Base-by-base conservation (phyloP, 2,888 invertebrate species). In the Dryococelus australis region DNA sequence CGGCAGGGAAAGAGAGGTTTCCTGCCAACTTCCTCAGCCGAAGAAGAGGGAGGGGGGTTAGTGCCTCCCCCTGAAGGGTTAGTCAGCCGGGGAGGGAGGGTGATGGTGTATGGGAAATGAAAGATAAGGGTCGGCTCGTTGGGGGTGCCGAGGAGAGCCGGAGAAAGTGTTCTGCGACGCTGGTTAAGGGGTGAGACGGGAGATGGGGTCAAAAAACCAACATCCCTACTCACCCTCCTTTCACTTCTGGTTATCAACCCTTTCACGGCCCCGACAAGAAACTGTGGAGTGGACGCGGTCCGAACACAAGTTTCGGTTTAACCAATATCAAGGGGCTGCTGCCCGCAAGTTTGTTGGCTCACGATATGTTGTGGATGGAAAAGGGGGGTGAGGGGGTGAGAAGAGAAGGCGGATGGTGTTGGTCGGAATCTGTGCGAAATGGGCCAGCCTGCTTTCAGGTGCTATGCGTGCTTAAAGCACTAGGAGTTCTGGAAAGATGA, bases 81-180 rank as follows among this genome's bases (percentile, higher is more conserved):
- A 35, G 2, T 4, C 35, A 35, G 35, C 1, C 1, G 35, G 28
- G 80, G 80, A 24, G 12, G 12, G 80, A 80, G 13, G 80, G 83
- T 35, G 65, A 24, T 26, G 28, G 83, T 35, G 43, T 83, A 83
- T 83, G 43, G 83, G 83, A 83, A 83, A 83, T 35, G 28, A 83
- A 83, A 83, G 83, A 83, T 83, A 83, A 83, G 83, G 83, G 83
- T 20, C 28, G 80, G 80, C 26, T 27, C 27, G 80, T 27, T 13
- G 28, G 28, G 80, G n/a, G 80, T 16, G 10, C 12, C 43, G 83
- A 83, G 83, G 28, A 83, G 65, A 24, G n/a, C 65, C 24, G 65
- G 65, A 65, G 65, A 65, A 65, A 65, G 65, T 65, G 65, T 65
- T 65, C 65, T n/a, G 65, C 65, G n/a, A 20, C 24, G 24, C 20